Evolutionary conservation across 2,888 invertebrate species (phyloP).

Genomic region (Clostera curtula): DNA sequence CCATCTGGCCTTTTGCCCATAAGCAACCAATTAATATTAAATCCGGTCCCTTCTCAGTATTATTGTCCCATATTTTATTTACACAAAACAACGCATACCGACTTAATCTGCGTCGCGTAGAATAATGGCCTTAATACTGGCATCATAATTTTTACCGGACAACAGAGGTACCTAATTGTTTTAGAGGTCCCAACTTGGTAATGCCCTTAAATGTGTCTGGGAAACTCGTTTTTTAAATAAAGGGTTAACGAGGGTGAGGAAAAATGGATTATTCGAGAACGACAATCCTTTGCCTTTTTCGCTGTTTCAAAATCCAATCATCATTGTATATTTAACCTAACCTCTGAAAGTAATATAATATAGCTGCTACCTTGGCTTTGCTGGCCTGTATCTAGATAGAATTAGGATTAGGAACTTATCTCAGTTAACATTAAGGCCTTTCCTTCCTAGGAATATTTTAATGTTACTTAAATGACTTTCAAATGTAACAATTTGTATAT

Average conservation of each 20-base stretch:
- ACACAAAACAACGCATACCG: slow-evolving; percentile 21
- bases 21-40: slow-evolving; percentile 16
- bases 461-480: no score
- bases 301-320: no score
- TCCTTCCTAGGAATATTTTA: no score
- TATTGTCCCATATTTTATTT: slow-evolving; percentile 29
- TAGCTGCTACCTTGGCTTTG: no score
- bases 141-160: slow-evolving; percentile 29
- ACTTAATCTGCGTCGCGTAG: slow-evolving; percentile 28
- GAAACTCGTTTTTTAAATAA: slow-evolving; percentile 10
- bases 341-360: no score
- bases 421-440: no score
- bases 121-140: slow-evolving; percentile 23
- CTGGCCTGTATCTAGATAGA: no score
- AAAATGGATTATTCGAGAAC: no score
- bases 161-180: slow-evolving; percentile 22
- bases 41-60: slow-evolving; percentile 19
- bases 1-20: slow-evolving; percentile 2
- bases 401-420: no score
- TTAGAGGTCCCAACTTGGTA: slow-evolving; percentile 16
- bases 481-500: no score
- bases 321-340: no score
- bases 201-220: slow-evolving; percentile 5
- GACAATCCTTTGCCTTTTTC: no score
- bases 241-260: slow-evolving; percentile 1